Percentiles rank a stretch among this genome's conserved stretches.
Conservation (phyloP, 2,888 invertebrate genomes). For the Zeuzera pyrina region DNA sequence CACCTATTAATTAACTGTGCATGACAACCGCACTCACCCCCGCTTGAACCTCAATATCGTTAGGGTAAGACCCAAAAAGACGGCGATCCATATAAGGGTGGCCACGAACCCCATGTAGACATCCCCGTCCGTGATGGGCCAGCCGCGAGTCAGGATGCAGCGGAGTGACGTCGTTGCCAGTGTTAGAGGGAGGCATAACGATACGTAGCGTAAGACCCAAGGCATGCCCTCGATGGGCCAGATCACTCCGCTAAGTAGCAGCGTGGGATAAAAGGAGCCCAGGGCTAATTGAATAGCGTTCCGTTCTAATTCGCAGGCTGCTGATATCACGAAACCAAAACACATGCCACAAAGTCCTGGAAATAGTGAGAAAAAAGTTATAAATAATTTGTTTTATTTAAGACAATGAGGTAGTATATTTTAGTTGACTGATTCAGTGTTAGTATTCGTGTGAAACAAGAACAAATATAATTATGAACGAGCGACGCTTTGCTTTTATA, state of each 20-base stretch:
- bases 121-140: constrained; percentile 84
- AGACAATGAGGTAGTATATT: too few relatives aligned
- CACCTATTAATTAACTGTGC: too few relatives aligned
- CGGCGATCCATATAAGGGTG: constrained; percentile 87
- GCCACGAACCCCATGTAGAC: constrained; percentile 92
- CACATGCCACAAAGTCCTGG: constrained; percentile 93
- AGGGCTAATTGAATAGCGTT: constrained; percentile 94
- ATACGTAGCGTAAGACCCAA: constrained; percentile 84
- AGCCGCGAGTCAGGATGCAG: constrained; percentile 90
- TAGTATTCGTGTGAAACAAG: not conserved
- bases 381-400: not conserved
- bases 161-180: constrained; percentile 93
- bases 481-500: too few relatives aligned
- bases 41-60: constrained; percentile 86
- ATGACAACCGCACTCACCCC: constrained; percentile 77
- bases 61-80: constrained; percentile 86
- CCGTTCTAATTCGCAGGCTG: constrained; percentile 91
- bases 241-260: constrained; percentile 93
- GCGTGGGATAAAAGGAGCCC: constrained; percentile 95
- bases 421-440: not conserved
- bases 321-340: constrained; percentile 95
- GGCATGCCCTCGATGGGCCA: constrained; percentile 99
- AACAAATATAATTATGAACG: not conserved
- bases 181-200: constrained; percentile 88
- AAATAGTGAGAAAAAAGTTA: constrained; percentile 5